Percentiles rank a stretch among this genome's conserved stretches.
Conservation (phyloP, 2,888 invertebrate genomes). For the Drosophila tripunctata region DNA sequence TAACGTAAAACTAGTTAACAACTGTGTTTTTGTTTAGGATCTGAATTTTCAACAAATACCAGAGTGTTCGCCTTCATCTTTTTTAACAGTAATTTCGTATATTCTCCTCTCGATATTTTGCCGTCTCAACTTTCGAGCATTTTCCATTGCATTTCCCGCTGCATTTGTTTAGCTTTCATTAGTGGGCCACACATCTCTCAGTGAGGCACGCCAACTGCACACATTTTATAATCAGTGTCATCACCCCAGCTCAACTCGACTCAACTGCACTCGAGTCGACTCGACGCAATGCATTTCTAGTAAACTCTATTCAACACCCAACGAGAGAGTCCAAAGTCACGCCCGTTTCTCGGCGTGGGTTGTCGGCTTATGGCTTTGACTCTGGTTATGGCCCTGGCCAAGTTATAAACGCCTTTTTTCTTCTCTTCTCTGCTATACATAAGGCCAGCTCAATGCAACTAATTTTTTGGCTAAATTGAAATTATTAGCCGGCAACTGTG, state of each 20-base stretch:
- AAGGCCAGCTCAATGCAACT: slow-evolving; percentile 50
- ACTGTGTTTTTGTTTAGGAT: too few species aligned
- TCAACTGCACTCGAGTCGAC: too few species aligned
- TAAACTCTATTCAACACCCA: slow-evolving; percentile 39
- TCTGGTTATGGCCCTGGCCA: slow-evolving; percentile 37
- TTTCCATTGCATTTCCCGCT: slow-evolving; percentile 4
- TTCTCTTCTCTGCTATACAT: slow-evolving; percentile 4
- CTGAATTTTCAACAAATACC: too few species aligned
- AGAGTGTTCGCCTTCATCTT: too few species aligned
- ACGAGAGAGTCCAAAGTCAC: slow-evolving; percentile 34
- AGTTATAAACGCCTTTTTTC: slow-evolving; percentile 64
- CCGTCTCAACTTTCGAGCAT: slow-evolving; percentile 10
- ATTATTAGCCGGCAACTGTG: slow-evolving; percentile 78
- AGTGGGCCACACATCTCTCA: not conserved
- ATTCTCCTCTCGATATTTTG: too few species aligned
- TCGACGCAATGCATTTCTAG: too few species aligned
- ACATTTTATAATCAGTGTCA: slow-evolving; percentile 74
- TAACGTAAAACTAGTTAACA: too few species aligned
- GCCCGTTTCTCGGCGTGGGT: slow-evolving; percentile 57
- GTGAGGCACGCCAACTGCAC: slow-evolving; percentile 35
- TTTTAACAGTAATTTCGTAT: too few species aligned
- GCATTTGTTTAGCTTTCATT: slow-evolving; percentile 8
- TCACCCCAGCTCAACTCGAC: slow-evolving; percentile 48
- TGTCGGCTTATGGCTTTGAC: slow-evolving; percentile 56
- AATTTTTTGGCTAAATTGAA: slow-evolving; percentile 75